Evolutionary conservation across 2,888 invertebrate species (phyloP), one percentile per base, ranked within the genome.

Genomic region (Lobophora halterata): DNA sequence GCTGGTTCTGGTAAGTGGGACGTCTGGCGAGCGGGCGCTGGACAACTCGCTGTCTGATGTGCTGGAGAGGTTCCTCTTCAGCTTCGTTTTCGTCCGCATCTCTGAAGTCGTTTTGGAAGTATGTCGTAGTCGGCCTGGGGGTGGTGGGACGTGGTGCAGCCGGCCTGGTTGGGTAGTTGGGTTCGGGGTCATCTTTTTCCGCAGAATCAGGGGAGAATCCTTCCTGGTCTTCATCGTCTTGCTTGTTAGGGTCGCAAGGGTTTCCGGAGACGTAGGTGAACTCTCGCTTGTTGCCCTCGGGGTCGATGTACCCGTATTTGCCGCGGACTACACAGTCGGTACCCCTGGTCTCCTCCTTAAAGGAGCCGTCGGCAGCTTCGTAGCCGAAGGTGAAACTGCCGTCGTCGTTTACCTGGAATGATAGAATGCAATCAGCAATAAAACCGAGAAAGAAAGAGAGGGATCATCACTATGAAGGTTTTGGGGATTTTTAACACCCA

Each of bases 251-350:
- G 65, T 95, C 95, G 67, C 95, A 95, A 0, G 95, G 94, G 71
- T 95, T 95, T 9, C 95, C 95, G 11, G 94, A 94, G 0, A 95
- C 95, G 77, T 95, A 95, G 3, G 93, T 94, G 79, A 95, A 95
- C 74, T 95, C 95, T 52, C 95, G 81, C 64, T 94, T 94, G 80
- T 95, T 94, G 54, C 95, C 95, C 49, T 95, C 94, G 0, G 95
- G 95, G 77, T 95, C 95, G 5, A 95, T 88, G 82, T 95, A 95
- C 10, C 95, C 95, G 74, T 95, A 95, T 73, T 95, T 95, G 32
- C 95, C 95, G 42, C 95, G 90, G 3, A 95, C 95, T 0, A 95
- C 94, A 71, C 95, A 95, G 78, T 95, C 95, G 0, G 93, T 93
- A 27, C 95, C 95, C 40, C 95, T 83, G 2, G 95, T 95, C 73